Evolutionary conservation across 2,113 vertebrate species (phyloP).

Genomic region (Syngnathus typhle): DNA sequence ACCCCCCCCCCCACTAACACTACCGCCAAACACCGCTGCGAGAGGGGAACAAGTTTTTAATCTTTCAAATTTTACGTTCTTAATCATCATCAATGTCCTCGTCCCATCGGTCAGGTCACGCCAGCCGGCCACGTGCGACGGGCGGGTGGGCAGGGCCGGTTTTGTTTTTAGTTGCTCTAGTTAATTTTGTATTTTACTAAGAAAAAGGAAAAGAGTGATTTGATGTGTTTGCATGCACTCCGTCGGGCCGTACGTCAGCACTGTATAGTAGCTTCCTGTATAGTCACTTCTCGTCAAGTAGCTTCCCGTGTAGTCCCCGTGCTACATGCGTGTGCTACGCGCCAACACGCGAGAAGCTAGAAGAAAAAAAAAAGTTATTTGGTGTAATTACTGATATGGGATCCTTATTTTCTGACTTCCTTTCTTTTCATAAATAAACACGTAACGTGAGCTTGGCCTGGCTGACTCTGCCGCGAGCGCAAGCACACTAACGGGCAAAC

Average conservation of each 20-base stretch:
- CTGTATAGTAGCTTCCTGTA: conserved; percentile 81
- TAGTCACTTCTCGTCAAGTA: conserved; percentile 48
- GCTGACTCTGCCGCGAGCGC: not conserved
- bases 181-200: conserved; percentile 81
- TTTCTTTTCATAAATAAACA: conserved; percentile 95
- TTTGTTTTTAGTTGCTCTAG: conserved; percentile 55
- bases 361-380: conserved; percentile 67
- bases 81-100: not conserved
- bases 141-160: conserved; percentile 42
- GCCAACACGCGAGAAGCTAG: conserved; percentile 1
- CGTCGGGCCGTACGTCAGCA: conserved; percentile 79
- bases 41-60: not conserved
- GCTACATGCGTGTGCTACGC: conserved; percentile 23
- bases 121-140: not conserved
- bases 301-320: conserved; percentile 1
- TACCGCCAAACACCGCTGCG: not conserved
- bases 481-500: not conserved
- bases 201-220: conserved; percentile 72
- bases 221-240: conserved; percentile 95
- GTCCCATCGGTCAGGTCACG: too few relatives aligned
- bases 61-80: not conserved
- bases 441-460: conserved; percentile 46
- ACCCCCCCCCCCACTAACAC: not conserved
- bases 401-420: conserved; percentile 82
- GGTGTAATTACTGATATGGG: conserved; percentile 85